phyloP scores from a whole-genome alignment of 2,888 invertebrate genomes.

The Gymnoscelis rufifasciata region DNA sequence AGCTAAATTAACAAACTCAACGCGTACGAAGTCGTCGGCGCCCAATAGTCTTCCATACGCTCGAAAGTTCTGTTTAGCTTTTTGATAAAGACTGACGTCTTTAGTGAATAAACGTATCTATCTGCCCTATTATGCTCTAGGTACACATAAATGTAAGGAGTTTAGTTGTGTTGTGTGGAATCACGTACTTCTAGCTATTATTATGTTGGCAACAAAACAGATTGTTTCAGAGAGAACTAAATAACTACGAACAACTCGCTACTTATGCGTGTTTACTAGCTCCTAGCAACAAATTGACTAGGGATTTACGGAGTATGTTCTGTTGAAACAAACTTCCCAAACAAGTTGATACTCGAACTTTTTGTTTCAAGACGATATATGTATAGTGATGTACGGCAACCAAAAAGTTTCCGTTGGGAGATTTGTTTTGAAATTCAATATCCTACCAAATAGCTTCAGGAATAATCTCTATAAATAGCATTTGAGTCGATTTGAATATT shows the following conservation, averaged over 20 bases:
- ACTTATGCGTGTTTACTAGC: conserved; percentile 13
- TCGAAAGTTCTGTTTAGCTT: too few relatives aligned
- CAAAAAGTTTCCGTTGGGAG: conserved; percentile 11
- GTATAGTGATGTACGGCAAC: conserved; percentile 13
- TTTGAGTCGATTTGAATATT: too few relatives aligned
- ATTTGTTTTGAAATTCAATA: conserved; percentile 5
- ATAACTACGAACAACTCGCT: conserved; percentile 12
- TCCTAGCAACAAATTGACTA: conserved; percentile 23
- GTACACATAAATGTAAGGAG: too few relatives aligned
- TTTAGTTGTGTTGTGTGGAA: too few relatives aligned
- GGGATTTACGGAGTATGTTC: conserved; percentile 16
- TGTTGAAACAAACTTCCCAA: conserved; percentile 20
- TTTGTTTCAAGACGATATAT: conserved; percentile 1
- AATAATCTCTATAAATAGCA: too few relatives aligned
- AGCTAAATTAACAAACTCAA: too few relatives aligned
- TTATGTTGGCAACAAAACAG: conserved; percentile 8
- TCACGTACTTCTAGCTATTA: conserved; percentile 4
- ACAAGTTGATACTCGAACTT: conserved; percentile 27
- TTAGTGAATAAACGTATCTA: too few relatives aligned
- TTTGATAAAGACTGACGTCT: too few relatives aligned
- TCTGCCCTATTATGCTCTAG: too few relatives aligned
- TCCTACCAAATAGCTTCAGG: too few relatives aligned
- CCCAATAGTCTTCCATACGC: too few relatives aligned
- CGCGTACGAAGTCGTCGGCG: too few relatives aligned
- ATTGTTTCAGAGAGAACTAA: conserved; percentile 15